These are phyloP conservation scores for Listrodromus nycthemerus DNA, from an alignment of 2,888 invertebrate species.

Conservation along the genomic window DNA sequence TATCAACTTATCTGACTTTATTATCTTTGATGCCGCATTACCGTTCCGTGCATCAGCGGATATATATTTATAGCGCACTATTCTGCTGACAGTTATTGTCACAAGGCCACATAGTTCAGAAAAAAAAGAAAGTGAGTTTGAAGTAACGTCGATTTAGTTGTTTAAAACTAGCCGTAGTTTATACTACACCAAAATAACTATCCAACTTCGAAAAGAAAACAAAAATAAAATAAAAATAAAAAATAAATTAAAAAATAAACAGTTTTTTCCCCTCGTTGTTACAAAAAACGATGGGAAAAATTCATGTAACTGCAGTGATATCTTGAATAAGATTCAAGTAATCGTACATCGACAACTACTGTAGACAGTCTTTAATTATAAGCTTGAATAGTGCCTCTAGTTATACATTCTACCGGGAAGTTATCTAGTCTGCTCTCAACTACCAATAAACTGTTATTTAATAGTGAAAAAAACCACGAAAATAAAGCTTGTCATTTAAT, in stretches of 20 bases:
- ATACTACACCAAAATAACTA: constrained; percentile 39
- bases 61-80: constrained; percentile 66
- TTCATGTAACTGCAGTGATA: constrained; percentile 54
- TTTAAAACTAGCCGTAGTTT: constrained; percentile 57
- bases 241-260: constrained; percentile 15
- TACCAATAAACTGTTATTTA: constrained; percentile 78
- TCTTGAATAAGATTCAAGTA: constrained; percentile 66
- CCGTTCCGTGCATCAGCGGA: constrained; percentile 61
- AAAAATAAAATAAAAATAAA: constrained; percentile 10
- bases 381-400: constrained; percentile 83
- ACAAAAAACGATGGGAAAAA: constrained; percentile 34
- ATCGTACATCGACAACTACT: constrained; percentile 66
- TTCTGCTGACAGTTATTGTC: constrained; percentile 61
- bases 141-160: constrained; percentile 61
- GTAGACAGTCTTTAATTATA: constrained; percentile 73
- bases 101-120: constrained; percentile 45
- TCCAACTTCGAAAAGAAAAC: constrained; percentile 30
- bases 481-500: constrained; percentile 58
- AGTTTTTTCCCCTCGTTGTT: neutral
- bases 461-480: constrained; percentile 57
- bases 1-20: constrained; percentile 56
- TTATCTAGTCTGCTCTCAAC: constrained; percentile 74
- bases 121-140: constrained; percentile 35
- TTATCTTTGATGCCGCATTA: constrained; percentile 64
- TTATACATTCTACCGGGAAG: constrained; percentile 77